These are phyloP conservation scores for Falco punctatus DNA, from an alignment of 2,113 vertebrate species.

Conservation along the genomic window DNA sequence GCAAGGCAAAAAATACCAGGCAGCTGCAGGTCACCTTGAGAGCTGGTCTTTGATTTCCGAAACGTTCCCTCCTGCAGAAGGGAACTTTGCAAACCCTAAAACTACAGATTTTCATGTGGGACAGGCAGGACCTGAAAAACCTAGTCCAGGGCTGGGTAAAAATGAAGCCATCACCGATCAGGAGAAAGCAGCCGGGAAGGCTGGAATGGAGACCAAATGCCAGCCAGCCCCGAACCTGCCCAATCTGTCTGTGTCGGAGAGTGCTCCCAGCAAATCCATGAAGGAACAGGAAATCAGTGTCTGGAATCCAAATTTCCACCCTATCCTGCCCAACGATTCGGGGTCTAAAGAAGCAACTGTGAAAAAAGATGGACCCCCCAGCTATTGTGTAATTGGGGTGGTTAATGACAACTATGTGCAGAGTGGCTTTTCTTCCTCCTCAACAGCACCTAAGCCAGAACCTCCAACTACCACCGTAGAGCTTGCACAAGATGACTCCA, in stretches of 20 bases:
- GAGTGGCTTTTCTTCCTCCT: background rate
- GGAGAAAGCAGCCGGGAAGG: conserved; percentile 68
- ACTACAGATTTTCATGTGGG: conserved; percentile 34
- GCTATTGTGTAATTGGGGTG: conserved; percentile 71
- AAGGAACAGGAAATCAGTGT: conserved; percentile 71
- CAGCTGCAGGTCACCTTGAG: conserved; percentile 74
- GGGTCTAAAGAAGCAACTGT: conserved; percentile 39
- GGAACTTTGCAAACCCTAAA: conserved; percentile 46
- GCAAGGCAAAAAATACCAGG: conserved; percentile 61
- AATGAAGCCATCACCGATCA: conserved; percentile 65
- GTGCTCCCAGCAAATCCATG: background rate
- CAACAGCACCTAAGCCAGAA: background rate
- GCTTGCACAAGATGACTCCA: conserved; percentile 70
- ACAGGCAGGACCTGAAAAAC: background rate
- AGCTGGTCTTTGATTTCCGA: conserved; percentile 73
- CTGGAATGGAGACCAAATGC: conserved; percentile 10
- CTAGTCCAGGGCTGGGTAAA: background rate
- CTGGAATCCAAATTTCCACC: conserved; percentile 78
- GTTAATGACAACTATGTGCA: conserved; percentile 57
- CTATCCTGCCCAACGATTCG: background rate
- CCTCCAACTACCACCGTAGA: conserved; percentile 74
- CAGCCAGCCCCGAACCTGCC: conserved; percentile 20
- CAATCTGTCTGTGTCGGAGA: background rate
- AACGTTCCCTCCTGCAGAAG: background rate
- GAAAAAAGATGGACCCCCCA: conserved; percentile 72